Base-by-base conservation (phyloP, 2,797 vertebrate genomes). In the Streptopelia turtur region DNA sequence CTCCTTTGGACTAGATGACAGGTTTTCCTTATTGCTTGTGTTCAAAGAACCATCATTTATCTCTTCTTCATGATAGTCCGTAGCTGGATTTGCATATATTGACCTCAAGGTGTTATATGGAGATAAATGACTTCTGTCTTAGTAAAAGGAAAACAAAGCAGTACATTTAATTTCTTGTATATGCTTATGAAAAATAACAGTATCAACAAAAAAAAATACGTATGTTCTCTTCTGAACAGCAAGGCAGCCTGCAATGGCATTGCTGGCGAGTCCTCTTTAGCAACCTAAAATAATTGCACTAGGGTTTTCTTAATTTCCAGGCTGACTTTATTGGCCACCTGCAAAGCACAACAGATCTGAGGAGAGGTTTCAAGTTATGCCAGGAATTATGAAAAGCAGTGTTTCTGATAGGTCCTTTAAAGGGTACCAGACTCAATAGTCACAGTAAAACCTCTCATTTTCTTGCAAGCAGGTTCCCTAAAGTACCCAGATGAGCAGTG, bases 61-160 rank as follows among this genome's bases (percentile, higher is more conserved):
- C 92, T 97, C 71, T 91, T 94, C 60, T 94, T 37, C 45, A 2
- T 95, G 59, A 43, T 24, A 66, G 75, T 78, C 83, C 96, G 65
- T 93, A 83, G 75, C 95, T 87, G 87, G 74, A 97, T 97, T 97
- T 96, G 90, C 96, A 97, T 95, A 92, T 91, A 95, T 95, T 97
- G 96, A 96, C 94, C 95, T 96, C 89, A 86, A 78, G 95, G 92
- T 95, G 82, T 88, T 97, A 88, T 13, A 53, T 60, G n/a, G 61
- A 90, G 76, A 96, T 90, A 93, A 95, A 92, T 95, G 3, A 83
- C 76, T 95, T 85, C 49, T 91, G 31, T 90, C 71, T 77, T 66
- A 82, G 56, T 86, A 39, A 87, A 93, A 85, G 45, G 86, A 94
- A 94, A 93, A 65, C 72, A 86, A 89, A 90, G 50, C 47, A 84